Evolutionary conservation across 2,888 invertebrate genomes (phyloP).

Genomic region (Clostera curtula): DNA sequence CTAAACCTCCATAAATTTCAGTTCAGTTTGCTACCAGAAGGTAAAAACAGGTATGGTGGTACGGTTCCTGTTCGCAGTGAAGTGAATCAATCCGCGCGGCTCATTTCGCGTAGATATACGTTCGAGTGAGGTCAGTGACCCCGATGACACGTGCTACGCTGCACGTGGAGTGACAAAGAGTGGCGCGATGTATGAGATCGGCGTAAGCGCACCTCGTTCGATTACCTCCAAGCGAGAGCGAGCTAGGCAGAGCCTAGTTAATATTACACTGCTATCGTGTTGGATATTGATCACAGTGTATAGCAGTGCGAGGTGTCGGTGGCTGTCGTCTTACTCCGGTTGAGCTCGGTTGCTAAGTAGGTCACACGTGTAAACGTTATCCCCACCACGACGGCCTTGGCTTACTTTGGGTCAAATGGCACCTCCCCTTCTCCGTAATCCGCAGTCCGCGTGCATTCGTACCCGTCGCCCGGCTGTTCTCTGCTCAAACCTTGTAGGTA

Average conservation of each 20-base stretch:
- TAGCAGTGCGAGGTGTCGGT: slow-evolving; percentile 35
- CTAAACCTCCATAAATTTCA: slow-evolving; percentile 3
- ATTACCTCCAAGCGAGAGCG: slow-evolving; percentile 14
- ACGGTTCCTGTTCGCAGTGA: background rate
- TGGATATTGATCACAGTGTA: slow-evolving; percentile 50
- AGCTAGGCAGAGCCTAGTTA: slow-evolving; percentile 26
- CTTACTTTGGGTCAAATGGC: slow-evolving; percentile 65
- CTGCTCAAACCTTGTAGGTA: slow-evolving; percentile 8
- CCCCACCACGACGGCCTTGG: slow-evolving; percentile 71
- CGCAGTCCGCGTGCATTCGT: slow-evolving; percentile 12
- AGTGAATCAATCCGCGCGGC: background rate
- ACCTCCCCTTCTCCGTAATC: slow-evolving; percentile 51
- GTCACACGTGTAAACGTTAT: slow-evolving; percentile 74
- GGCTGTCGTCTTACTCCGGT: slow-evolving; percentile 48
- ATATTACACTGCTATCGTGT: slow-evolving; percentile 23
- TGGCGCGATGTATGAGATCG: slow-evolving; percentile 5
- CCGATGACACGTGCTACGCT: slow-evolving; percentile 38
- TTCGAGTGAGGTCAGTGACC: slow-evolving; percentile 44
- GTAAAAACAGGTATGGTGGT: background rate
- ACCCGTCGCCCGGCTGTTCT: slow-evolving; percentile 16
- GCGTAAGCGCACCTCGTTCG: slow-evolving; percentile 18
- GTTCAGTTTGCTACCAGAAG: background rate
- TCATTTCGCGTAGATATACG: slow-evolving; percentile 11
- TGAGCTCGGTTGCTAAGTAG: slow-evolving; percentile 57
- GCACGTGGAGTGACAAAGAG: slow-evolving; percentile 36